phyloP scores from a whole-genome alignment of 1,140 invertebrate genomes.

The Daktulosphaira vitifoliae region DNA sequence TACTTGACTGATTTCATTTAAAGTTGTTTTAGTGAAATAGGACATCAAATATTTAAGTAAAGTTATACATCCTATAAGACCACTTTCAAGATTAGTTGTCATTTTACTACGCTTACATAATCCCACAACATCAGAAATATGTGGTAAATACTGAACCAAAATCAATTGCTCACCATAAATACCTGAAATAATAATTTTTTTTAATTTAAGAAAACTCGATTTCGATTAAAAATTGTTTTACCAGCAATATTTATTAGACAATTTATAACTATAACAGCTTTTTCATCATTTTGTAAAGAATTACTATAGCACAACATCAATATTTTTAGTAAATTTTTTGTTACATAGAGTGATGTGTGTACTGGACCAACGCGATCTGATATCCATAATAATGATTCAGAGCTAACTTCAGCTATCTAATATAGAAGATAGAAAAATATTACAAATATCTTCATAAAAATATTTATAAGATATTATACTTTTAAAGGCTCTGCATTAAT shows the following conservation, averaged over 20 bases:
- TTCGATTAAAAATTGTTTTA: constrained; percentile 41
- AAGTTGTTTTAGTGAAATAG: constrained; percentile 62
- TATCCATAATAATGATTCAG: constrained; percentile 84
- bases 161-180: constrained; percentile 91
- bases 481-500: constrained; percentile 7
- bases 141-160: constrained; percentile 86
- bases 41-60: constrained; percentile 71
- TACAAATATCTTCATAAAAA: not conserved
- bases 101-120: constrained; percentile 62
- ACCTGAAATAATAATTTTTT: constrained; percentile 53
- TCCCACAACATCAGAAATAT: constrained; percentile 73
- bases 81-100: constrained; percentile 75
- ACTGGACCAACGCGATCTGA: constrained; percentile 90
- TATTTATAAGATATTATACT: not conserved
- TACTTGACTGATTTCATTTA: constrained; percentile 30
- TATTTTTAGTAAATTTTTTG: constrained; percentile 86
- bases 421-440: not conserved
- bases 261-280: constrained; percentile 74
- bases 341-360: constrained; percentile 79
- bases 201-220: too few relatives aligned
- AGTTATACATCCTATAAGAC: constrained; percentile 73
- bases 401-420: constrained; percentile 78
- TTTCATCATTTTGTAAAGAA: constrained; percentile 64
- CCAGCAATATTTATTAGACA: constrained; percentile 77
- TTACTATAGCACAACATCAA: constrained; percentile 86